phyloP scores from a whole-genome alignment of 2,797 vertebrate species.

The Cheracebus regulus region DNA sequence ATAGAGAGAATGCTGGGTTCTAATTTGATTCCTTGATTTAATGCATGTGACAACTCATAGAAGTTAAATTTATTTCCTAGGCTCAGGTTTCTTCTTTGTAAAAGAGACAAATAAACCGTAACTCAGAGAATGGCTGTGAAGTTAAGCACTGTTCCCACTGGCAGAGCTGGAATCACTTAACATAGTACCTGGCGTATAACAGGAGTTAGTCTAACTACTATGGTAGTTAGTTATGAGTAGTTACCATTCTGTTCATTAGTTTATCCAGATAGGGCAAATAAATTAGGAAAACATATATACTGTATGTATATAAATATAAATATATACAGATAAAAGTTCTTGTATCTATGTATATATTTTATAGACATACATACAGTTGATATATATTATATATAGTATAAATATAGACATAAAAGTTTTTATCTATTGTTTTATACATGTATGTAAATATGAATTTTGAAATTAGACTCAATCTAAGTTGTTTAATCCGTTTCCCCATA shows the following conservation, averaged over 20 bases:
- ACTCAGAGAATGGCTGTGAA: neutral
- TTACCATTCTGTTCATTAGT: neutral
- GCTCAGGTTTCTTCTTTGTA: neutral
- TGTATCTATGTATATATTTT: neutral
- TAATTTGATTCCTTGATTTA: neutral
- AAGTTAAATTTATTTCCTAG: neutral
- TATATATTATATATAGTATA: neutral
- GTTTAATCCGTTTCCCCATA: slow-evolving; percentile 3
- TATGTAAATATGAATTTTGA: slow-evolving; percentile 26
- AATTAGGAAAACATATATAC: neutral
- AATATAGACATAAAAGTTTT: neutral
- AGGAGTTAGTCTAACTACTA: neutral
- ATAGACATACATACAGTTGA: neutral
- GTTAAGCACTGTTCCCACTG: neutral
- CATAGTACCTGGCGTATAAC: neutral
- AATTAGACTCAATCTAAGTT: slow-evolving; percentile 36
- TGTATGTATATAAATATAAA: neutral
- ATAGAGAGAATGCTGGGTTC: neutral
- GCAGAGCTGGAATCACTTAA: neutral
- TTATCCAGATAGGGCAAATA: neutral
- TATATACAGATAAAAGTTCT: neutral
- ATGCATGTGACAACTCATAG: neutral
- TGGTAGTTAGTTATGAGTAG: neutral
- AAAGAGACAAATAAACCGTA: slow-evolving; percentile 13
- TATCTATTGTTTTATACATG: neutral